These are phyloP conservation scores for Orthosia incerta DNA, from an alignment of 2,888 invertebrate species.

Conservation along the genomic window DNA sequence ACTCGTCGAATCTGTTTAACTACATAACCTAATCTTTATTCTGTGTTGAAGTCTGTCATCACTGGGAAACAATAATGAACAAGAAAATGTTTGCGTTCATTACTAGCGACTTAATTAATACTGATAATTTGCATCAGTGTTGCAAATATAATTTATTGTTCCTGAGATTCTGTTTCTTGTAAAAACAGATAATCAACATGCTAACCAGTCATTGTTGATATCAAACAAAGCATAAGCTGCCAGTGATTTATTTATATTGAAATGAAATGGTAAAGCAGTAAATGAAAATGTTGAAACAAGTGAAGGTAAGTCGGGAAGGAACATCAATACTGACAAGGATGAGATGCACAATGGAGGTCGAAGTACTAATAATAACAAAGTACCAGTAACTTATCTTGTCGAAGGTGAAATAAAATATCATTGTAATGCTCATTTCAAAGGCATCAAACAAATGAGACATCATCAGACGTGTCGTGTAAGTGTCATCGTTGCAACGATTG, in stretches of 20 bases:
- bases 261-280: background rate
- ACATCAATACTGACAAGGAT: constrained; percentile 11
- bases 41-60: constrained; percentile 56
- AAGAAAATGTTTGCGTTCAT: constrained; percentile 47
- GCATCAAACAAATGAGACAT: constrained; percentile 65
- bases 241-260: background rate
- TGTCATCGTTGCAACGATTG: constrained; percentile 62
- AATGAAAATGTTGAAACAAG: constrained; percentile 9
- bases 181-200: constrained; percentile 21
- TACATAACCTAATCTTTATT: constrained; percentile 37
- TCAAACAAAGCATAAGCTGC: background rate
- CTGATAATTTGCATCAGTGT: constrained; percentile 32
- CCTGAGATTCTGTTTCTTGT: constrained; percentile 10
- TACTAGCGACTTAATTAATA: constrained; percentile 49
- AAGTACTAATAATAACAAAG: constrained; percentile 38
- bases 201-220: constrained; percentile 14
- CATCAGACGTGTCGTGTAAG: constrained; percentile 64
- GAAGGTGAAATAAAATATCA: constrained; percentile 48
- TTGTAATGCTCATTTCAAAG: constrained; percentile 42
- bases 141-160: constrained; percentile 40
- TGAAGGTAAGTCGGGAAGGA: constrained; percentile 13
- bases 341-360: constrained; percentile 23
- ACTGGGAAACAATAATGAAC: constrained; percentile 49
- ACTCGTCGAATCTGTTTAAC: constrained; percentile 28
- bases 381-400: constrained; percentile 34